Conservation (phyloP, 2,113 vertebrate species). For the Lycaon pictus region DNA sequence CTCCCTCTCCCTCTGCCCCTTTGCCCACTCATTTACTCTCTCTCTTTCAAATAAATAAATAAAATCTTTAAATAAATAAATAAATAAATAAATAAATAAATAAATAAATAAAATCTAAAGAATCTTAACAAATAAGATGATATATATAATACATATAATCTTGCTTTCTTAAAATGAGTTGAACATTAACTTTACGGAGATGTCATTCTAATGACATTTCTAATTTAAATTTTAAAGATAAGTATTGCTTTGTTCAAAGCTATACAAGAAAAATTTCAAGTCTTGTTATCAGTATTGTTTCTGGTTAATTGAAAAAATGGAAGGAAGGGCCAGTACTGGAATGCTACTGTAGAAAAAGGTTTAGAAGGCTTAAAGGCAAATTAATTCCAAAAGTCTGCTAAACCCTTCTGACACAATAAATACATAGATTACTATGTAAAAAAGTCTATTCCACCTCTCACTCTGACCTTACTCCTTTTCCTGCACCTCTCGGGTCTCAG, state of each 20-base stretch:
- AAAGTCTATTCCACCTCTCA: slow-evolving; percentile 26
- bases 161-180: slow-evolving; percentile 37
- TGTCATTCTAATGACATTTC: slow-evolving; percentile 21
- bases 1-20: background rate
- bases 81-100: background rate
- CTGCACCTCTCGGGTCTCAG: slow-evolving; percentile 25
- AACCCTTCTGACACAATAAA: slow-evolving; percentile 70
- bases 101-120: background rate
- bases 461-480: background rate
- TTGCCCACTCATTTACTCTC: background rate
- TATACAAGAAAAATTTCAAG: background rate
- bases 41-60: background rate
- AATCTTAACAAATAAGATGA: background rate
- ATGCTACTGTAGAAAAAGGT: slow-evolving; percentile 48
- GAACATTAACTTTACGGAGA: background rate
- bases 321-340: slow-evolving; percentile 32
- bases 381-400: slow-evolving; percentile 74
- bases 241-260: slow-evolving; percentile 41
- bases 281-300: slow-evolving; percentile 14
- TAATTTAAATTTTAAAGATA: slow-evolving; percentile 25
- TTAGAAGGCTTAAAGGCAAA: slow-evolving; percentile 49
- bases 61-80: background rate
- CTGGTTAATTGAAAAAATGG: slow-evolving; percentile 5
- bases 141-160: background rate
- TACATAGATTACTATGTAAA: slow-evolving; percentile 53